Base-by-base conservation (phyloP, 2,888 invertebrate species). In the Ganaspis brasiliensis region DNA sequence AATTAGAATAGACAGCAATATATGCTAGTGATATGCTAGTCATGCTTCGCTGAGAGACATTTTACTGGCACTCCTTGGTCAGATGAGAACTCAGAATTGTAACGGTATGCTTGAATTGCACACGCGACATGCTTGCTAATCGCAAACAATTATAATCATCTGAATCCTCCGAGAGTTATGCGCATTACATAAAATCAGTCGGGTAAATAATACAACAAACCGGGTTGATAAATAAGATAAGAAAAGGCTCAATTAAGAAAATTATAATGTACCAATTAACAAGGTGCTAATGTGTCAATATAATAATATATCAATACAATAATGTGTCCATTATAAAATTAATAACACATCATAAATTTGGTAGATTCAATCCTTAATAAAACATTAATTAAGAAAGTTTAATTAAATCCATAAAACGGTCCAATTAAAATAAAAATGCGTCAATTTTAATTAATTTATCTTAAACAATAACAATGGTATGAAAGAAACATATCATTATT, bases 41-140 rank as follows among this genome's bases (percentile, higher is more conserved):
- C 67, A 67, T 67, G 67, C 24, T n/a, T 67, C 26, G 12, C 14
- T 45, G 8, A 63, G 56, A 21, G 21, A 63, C 19, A 63, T 63
- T 63, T 40, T 63, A 63, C 37, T 40, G 19, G 63, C 63, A 63
- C 63, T 63, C 63, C 19, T 40, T 63, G 63, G 63, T 63, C 63
- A 63, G 63, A 63, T 63, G 63, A 63, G 21, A 21, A 37, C 63
- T 63, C 21, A 37, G 52, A 40, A 63, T 63, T 14, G 37, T 63
- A 63, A 63, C 63, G 63, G 63, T 63, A 63, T 63, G 37, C 19
- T 61, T 61, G 37, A 35, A 16, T 19, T 61, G 63, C 37, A 35
- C 63, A 52, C 52, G 63, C 10, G 63, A 40, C 63, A 63, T 63
- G 63, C 63, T 63, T 63, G 37, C 37, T 40, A 63, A 63, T 63